Base-by-base conservation (phyloP, 2,888 invertebrate species). In the Abrostola tripartita region DNA sequence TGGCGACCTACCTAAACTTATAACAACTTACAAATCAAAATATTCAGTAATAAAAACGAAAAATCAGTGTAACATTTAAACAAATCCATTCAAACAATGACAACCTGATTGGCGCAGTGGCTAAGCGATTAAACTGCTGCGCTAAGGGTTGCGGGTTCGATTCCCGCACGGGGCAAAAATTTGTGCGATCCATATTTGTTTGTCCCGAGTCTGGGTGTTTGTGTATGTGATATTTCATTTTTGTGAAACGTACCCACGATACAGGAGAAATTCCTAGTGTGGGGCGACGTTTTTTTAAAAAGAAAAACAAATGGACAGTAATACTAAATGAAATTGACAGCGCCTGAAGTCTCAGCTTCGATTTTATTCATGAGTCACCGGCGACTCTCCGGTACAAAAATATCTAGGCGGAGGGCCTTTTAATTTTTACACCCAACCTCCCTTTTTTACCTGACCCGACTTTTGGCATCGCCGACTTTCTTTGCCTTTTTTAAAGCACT, bases 311-410 rank as follows among this genome's bases (percentile, higher is more conserved):
- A 37, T 35, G 36, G 36, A 50, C 40, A 35, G 37, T 12, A 41
- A 55, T 7, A 24, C 12, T 49, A 44, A 59, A 61, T 52, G 41
- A 7, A 63, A 63, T 51, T 51, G 63, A 61, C 35, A 40, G 14
- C n/a, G 24, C 50, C 44, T 14, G 47, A 36, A 10, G 40, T 35
- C 12, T 35, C 47, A 9, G 11, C 11, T 35, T 12, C 12, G 11
- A 47, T 78, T 61, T 69, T 75, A 74, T 74, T 69, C 72, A 75
- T 57, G 62, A 62, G 4, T 40, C 37, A 42, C 44, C 52, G 49
- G 44, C 35, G 37, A 41, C 10, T 8, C 40, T 47, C 37, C 35
- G 24, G 11, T 52, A 6, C 5, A 12, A 53, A 38, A 54, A 51
- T 49, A 58, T 14, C 50, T 61, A 61, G 56, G 40, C 49, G 37